Evolutionary conservation across 2,113 vertebrate species (phyloP), one percentile per base, ranked within the genome.

Genomic region (Hoplias malabaricus): DNA sequence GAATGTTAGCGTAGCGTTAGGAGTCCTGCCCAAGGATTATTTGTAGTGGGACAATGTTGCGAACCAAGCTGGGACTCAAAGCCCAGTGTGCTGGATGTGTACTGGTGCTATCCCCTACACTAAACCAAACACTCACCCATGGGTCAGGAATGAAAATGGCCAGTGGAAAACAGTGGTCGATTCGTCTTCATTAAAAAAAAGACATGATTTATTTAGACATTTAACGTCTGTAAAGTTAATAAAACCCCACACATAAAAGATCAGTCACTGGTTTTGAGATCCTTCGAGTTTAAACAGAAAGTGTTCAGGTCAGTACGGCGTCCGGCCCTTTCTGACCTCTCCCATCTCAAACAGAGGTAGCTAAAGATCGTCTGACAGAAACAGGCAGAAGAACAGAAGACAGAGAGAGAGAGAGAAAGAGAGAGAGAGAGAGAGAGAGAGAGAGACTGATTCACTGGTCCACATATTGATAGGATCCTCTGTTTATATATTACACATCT

Each of bases 261-360:
- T 79, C 76, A 70, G 56, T 82, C 69, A 72, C 74, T 72, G 63
- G 31, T 50, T 13, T 62, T 19, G 38, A 77, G 40, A 72, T 73
- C 73, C 69, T 80, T 80, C 73, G n/a, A n/a, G 73, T 50, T 36
- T 46, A 63, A 80, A 77, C 50, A 42, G 38, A 48, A 75, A 48
- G 23, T 56, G 29, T 66, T 48, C 40, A 27, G 23, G 65, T 33
- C 11, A n/a, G 21, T 72, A 79, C 46, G 50, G 56, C 43, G 53
- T 62, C 23, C 42, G 29, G 5, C 54, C 40, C 48, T 46, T 29
- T 40, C 63, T 40, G 29, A 56, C 72, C 71, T 73, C 77, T 79
- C 73, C 73, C 68, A 80, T 76, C 77, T 77, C 73, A 77, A 42
- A 71, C 71, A n/a, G 83, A 84, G 83, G 83, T 84, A 84, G 83